phyloP scores from a whole-genome alignment of 2,797 vertebrate species.

The Sebastes aleutianus region DNA sequence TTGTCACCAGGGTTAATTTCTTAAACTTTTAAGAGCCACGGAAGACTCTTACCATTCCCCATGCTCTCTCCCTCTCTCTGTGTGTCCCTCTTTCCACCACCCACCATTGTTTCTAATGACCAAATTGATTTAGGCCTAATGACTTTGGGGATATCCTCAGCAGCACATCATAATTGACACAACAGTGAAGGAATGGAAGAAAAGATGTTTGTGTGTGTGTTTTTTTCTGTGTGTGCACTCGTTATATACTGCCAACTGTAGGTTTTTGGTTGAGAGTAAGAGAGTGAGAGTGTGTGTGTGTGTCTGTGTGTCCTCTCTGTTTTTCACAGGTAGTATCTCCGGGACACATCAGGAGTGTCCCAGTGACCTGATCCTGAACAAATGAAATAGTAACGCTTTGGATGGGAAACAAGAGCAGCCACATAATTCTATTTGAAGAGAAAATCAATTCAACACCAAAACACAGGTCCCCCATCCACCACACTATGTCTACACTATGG shows the following conservation, averaged over 20 bases:
- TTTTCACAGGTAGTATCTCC: conserved; percentile 29
- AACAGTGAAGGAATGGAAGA: background rate
- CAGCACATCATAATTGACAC: conserved; percentile 10
- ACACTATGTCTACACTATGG: conserved; percentile 10
- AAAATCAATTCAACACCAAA: conserved; percentile 72
- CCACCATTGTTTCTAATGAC: conserved; percentile 26
- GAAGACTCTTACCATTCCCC: background rate
- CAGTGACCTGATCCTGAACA: conserved; percentile 63
- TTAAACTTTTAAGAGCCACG: background rate
- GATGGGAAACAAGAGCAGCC: conserved; percentile 57
- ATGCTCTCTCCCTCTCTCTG: background rate
- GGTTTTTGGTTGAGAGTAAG: background rate
- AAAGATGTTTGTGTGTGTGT: background rate
- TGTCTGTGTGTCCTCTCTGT: background rate
- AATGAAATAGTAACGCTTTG: conserved; percentile 64
- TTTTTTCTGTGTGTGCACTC: background rate
- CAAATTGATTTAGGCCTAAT: conserved; percentile 36
- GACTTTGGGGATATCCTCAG: conserved; percentile 19
- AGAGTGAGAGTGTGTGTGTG: background rate
- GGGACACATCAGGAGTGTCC: conserved; percentile 37
- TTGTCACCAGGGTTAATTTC: background rate
- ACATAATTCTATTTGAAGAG: conserved; percentile 65
- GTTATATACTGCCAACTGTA: background rate
- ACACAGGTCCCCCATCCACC: conserved; percentile 31
- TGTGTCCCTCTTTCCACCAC: background rate